phyloP scores from a whole-genome alignment of 2,113 vertebrate genomes.

The Hiodon tergisus region DNA sequence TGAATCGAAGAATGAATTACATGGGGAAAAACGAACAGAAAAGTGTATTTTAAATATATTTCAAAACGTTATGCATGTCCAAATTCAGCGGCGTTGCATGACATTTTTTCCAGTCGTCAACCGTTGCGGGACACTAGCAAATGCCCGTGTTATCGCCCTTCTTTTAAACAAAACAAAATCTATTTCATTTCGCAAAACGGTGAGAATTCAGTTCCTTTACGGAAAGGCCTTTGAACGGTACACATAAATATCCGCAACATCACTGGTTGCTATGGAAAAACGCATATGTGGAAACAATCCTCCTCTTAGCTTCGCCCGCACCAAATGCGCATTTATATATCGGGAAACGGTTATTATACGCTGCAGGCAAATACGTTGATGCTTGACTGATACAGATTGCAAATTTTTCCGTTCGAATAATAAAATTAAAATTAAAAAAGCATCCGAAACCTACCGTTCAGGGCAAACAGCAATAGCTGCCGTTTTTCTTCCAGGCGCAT shows the following conservation, averaged over 20 bases:
- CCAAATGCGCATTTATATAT: constrained; percentile 42
- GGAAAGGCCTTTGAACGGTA: constrained; percentile 25
- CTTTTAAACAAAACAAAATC: constrained; percentile 6
- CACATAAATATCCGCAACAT: constrained; percentile 28
- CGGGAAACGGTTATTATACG: background rate
- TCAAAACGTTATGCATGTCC: background rate
- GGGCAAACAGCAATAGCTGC: constrained; percentile 26
- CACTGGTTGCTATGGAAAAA: constrained; percentile 33
- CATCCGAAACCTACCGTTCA: constrained; percentile 46
- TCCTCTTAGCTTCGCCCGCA: constrained; percentile 41
- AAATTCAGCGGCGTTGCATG: background rate
- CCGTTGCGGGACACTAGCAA: background rate
- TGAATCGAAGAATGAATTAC: background rate
- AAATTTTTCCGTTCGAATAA: background rate
- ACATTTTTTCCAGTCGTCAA: background rate
- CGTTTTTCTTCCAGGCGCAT: constrained; percentile 12
- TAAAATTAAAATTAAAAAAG: background rate
- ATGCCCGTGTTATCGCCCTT: background rate
- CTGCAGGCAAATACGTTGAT: background rate
- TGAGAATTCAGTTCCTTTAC: background rate
- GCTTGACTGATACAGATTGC: background rate
- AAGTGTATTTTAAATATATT: constrained; percentile 1
- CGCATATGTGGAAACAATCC: constrained; percentile 19
- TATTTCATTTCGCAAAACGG: background rate
- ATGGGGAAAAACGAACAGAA: background rate